Base-by-base conservation (phyloP, 2,888 invertebrate species). In the Tupiocoris notatus region DNA sequence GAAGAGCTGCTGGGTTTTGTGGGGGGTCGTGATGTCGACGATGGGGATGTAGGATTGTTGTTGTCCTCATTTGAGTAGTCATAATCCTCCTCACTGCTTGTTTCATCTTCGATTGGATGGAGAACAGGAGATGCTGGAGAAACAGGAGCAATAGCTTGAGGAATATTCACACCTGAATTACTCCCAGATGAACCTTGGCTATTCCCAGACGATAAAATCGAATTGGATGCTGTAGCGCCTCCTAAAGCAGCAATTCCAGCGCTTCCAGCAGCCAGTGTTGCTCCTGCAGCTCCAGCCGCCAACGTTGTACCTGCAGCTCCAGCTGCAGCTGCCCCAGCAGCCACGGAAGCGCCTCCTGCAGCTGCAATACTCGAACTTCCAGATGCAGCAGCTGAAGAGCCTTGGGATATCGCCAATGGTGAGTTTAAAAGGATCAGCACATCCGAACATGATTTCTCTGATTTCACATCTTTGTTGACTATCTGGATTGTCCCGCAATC, bases 401-500 rank as follows among this genome's bases (percentile, higher is more conserved):
- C 67, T 65, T 58, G 18, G 9, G 76, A 58, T n/a, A 68, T 61
- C 3, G 67, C 54, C 22, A 76, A 25, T n/a, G 75, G 62, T 12
- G 61, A 64, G 56, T 78, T 76, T 22, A 78, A 20, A 20, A 78
- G 23, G 6, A 78, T 54, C 23, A 73, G 62, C 20, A 78, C 75
- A 16, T 78, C 78, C 3, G 78, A 70, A 67, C 78, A 78, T 1
- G 66, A 54, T 54, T 78, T 78, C 25, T 64, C 63, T n/a, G 23
- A 25, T n/a, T 75, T 67, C 12, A 56, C 39, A 18, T 74, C 70
- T 24, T 56, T 54, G 21, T 77, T 78, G 6, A 75, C 56, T 0
- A 78, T 74, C 22, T 77, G 74, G 9, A 78, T 56, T 1, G 74
- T 77, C 0, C 78, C 78, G 70, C 78, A 78, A 56, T 78, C 71